Evolutionary conservation across 2,113 vertebrate genomes (phyloP), one percentile per base, ranked within the genome.

Genomic region (Tylochromis polylepis): DNA sequence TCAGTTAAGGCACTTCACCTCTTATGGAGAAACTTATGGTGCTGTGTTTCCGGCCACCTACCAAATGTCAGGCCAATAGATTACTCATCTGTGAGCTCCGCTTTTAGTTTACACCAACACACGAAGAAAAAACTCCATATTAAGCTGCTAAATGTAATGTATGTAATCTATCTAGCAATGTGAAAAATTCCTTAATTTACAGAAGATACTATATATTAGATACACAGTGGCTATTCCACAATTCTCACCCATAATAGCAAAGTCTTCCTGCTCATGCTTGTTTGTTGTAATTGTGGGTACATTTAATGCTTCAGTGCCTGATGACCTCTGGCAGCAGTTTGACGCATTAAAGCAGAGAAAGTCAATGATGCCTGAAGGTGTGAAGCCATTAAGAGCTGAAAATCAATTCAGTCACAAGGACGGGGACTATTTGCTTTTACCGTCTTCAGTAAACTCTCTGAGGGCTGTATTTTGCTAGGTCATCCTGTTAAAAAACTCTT

Each of bases 311-410:
- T 65, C 53, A 10, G 24, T 38, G n/a, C 49, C 79, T 3, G 11
- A 67, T 81, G 86, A 84, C 78, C 81, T 55, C 49, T 27, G 84
- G 84, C 81, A 24, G 60, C 12, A 36, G 20, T 59, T 46, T 67
- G 56, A 67, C 4, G 1, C 57, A 55, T 91, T 53, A 79, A 81
- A 86, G 16, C 38, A 59, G 72, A 60, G 46, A 80, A 75, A 57
- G 16, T 38, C 84, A 78, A 59, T 29, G 38, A 82, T 9, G 77
- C 87, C 77, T 36, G 67, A 84, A 56, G 77, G 84, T 38, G 81
- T 86, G 81, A 84, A 36, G 46, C 65, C 81, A 79, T 79, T 78
- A 81, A 43, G 57, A 84, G 77, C 49, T 34, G 31, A 10, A 79
- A 38, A 85, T 79, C 72, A 56, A 56, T 59, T 20, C 11, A 29